A percentile compares a stretch with the other conserved stretches of the same genome.
phyloP scores from a whole-genome alignment of 2,888 invertebrate genomes.

The Drosophila pegasa region DNA sequence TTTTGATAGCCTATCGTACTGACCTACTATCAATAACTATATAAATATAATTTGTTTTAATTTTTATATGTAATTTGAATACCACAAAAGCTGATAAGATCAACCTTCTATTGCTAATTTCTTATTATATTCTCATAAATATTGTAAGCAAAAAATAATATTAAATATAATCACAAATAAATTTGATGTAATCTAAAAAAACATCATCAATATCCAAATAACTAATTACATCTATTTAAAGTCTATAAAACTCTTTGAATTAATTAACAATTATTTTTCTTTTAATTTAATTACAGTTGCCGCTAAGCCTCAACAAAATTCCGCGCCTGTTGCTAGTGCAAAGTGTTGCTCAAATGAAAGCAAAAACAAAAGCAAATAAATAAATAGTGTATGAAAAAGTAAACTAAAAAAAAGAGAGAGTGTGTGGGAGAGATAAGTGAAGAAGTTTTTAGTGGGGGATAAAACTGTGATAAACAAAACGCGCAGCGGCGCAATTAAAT shows the following conservation, averaged over 20 bases:
- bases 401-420: conserved; percentile 7
- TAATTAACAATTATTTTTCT: conserved; percentile 33
- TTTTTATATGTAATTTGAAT: too few relatives aligned
- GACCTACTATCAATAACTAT: neutral
- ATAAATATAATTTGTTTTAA: neutral
- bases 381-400: conserved; percentile 8
- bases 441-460: conserved; percentile 45
- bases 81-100: too few relatives aligned
- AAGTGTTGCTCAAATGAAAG: conserved; percentile 31
- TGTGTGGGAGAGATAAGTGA: neutral
- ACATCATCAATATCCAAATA: neutral
- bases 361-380: conserved; percentile 1
- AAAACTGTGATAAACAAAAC: conserved; percentile 74
- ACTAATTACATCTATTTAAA: neutral
- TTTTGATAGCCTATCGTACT: neutral
- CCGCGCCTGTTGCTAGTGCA: conserved; percentile 16
- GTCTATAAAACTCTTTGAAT: conserved; percentile 32
- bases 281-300: conserved; percentile 67
- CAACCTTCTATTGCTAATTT: too few relatives aligned
- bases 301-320: conserved; percentile 12
- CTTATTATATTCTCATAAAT: neutral
- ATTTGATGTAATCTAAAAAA: neutral
- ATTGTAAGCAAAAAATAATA: neutral
- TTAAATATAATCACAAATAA: neutral
- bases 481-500: conserved; percentile 42